Base-by-base conservation (phyloP, 1,140 invertebrate species). In the Trachymyrmex septentrionalis region DNA sequence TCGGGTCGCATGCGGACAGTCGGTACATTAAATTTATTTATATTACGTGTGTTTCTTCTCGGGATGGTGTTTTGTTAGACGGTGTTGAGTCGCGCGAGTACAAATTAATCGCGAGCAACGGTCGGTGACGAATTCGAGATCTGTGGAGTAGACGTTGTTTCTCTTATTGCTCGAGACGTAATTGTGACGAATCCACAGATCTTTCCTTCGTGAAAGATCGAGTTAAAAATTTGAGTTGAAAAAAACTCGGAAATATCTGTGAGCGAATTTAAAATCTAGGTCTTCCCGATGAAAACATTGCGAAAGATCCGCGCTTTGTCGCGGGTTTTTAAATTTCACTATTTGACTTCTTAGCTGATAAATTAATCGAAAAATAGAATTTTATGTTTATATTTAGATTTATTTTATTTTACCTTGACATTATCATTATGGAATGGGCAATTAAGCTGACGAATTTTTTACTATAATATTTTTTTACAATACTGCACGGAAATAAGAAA, bases 21-120 rank as follows among this genome's bases (percentile, higher is more conserved):
- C 67, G 24, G 61, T 82, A 16, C 4, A 27, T 69, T 80, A 73
- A 34, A 61, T 82, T 50, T 21, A 73, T 84, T 84, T 73, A 61
- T 84, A 7, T 84, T 72, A 69, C 16, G 53, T 82, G 34, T 73
- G 44, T 57, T 38, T 24, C 19, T 59, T 34, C 30, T 48, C 21
- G 71, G 57, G 48, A 55, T 5, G 24, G 16, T 84, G 19, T 61
- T 73, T 75, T 50, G 67, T 50, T 55, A 48, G 14, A 63, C n/a
- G 30, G 21, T 16, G 38, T 24, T 14, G 14, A 38, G 30, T 53
- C 21, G 48, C 34, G 16, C 76, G n/a, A 78, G 59, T 78, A 78
- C 48, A 85, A 85, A 85, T 78, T 21, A 73, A 48, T 73, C 14
- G 69, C 53, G 55, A 67, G 12, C n/a, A 34, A 67, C 63, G n/a